Percentiles rank a stretch among this genome's conserved stretches.
Conservation (phyloP, 2,113 vertebrate species). For the Neodontobutis hainanensis region DNA sequence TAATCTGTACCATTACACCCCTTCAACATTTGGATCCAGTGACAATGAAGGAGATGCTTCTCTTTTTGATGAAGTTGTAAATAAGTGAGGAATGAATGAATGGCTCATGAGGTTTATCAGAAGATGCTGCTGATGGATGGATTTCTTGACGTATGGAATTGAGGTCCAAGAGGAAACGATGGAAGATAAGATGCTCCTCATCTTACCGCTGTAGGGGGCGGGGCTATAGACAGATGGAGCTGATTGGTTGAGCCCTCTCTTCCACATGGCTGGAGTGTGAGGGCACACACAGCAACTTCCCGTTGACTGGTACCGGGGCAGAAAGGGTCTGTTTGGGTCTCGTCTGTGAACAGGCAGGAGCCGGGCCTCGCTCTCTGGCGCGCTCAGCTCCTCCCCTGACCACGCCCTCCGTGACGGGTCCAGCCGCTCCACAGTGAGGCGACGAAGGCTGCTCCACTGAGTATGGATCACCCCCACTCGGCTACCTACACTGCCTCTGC, state of each 20-base stretch:
- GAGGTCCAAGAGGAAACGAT: no score
- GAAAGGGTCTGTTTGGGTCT: conserved; percentile 11
- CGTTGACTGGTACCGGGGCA: conserved; percentile 53
- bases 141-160: neutral
- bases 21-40: no score
- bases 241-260: conserved; percentile 60
- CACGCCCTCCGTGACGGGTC: conserved; percentile 38
- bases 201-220: conserved; percentile 61
- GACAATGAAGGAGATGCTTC: no score
- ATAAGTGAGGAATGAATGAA: neutral
- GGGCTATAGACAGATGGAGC: conserved; percentile 50
- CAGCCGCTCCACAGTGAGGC: conserved; percentile 54
- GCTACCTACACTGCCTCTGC: conserved; percentile 14
- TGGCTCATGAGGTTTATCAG: neutral
- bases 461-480: neutral
- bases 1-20: no score
- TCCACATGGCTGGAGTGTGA: conserved; percentile 37
- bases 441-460: conserved; percentile 60
- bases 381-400: conserved; percentile 52
- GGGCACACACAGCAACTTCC: conserved; percentile 49
- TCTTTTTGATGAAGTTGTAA: no score
- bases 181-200: neutral
- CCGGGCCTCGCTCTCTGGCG: conserved; percentile 11
- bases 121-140: neutral
- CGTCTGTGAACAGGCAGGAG: conserved; percentile 21